Percentiles rank a stretch among this genome's conserved stretches.
phyloP scores from a whole-genome alignment of 2,888 invertebrate species.

The Rhagium mordax region DNA sequence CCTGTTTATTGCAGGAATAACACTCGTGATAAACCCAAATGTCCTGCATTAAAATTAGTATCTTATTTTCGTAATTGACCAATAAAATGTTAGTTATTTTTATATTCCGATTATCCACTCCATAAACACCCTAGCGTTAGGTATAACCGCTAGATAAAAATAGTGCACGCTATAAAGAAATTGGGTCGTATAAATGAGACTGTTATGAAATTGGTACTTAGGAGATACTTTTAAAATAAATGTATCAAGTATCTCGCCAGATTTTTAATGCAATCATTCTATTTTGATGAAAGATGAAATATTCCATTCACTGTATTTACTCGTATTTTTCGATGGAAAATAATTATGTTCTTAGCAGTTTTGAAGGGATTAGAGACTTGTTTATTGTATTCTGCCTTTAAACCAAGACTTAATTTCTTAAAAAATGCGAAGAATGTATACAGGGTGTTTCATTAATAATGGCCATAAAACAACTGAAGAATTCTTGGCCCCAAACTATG shows the following conservation, averaged over 20 bases:
- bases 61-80: not conserved
- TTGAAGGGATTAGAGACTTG: no score
- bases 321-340: not conserved
- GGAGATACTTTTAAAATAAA: not conserved
- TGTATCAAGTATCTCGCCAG: not conserved
- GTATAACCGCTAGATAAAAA: constrained; percentile 1
- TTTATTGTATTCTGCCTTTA: no score
- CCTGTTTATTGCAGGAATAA: not conserved
- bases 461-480: no score
- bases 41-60: not conserved
- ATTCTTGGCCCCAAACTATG: no score
- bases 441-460: no score
- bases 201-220: constrained; percentile 1
- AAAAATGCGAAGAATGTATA: no score
- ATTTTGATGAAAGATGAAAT: not conserved
- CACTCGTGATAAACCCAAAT: no score
- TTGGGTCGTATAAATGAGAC: not conserved
- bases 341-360: no score
- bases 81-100: constrained; percentile 1
- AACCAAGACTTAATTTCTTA: no score
- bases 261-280: not conserved
- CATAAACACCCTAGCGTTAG: not conserved
- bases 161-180: constrained; percentile 2
- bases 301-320: not conserved
- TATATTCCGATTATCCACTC: constrained; percentile 8